phyloP scores from a whole-genome alignment of 2,888 invertebrate genomes.

The Temnothorax unifasciatus region DNA sequence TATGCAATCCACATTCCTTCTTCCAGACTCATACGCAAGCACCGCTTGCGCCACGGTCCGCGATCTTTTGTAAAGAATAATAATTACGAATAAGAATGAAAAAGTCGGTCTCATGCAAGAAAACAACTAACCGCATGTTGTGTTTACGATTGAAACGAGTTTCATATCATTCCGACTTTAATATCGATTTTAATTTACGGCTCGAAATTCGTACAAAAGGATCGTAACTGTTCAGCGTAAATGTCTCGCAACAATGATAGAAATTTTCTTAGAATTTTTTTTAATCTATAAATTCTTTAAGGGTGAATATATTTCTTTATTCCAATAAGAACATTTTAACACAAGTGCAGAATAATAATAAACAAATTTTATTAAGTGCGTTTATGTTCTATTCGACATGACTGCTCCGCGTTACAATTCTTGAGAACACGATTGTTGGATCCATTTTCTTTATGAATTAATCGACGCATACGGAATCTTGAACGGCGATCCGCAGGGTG shows the following conservation, averaged over 20 bases:
- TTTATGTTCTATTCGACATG: background rate
- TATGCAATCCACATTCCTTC: constrained; percentile 74
- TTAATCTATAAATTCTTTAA: background rate
- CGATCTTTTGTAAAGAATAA: constrained; percentile 52
- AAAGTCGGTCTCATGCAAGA: background rate
- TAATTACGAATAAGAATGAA: background rate
- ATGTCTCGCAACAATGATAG: background rate
- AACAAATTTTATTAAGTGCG: background rate
- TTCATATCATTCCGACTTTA: background rate
- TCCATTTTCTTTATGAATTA: constrained; percentile 34
- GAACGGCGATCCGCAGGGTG: constrained; percentile 21
- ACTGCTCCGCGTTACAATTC: constrained; percentile 7
- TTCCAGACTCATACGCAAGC: constrained; percentile 40
- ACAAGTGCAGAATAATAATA: background rate
- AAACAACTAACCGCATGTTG: background rate
- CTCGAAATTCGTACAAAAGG: background rate
- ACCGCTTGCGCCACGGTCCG: constrained; percentile 19
- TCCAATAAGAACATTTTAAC: no score
- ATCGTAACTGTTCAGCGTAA: background rate
- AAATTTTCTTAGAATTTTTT: background rate
- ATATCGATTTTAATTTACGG: constrained; percentile 21
- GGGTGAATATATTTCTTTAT: background rate
- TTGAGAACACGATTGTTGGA: background rate
- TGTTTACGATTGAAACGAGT: background rate
- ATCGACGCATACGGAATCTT: constrained; percentile 25